Conservation (phyloP, 2,797 vertebrate genomes). For the Perodicticus potto region DNA sequence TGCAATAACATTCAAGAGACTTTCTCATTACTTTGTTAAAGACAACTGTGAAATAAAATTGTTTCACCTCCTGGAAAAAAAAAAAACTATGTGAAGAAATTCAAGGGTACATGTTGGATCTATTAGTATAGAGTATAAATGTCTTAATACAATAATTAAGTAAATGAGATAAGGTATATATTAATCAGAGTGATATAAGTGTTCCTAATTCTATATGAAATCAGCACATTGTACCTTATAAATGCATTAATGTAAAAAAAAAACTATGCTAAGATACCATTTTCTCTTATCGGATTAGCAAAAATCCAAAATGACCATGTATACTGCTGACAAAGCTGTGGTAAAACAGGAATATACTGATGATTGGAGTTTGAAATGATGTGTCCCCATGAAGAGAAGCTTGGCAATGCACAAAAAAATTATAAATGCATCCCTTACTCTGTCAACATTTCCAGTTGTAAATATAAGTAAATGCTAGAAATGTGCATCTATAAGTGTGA, state of each 20-base stretch:
- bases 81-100: background rate
- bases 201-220: too few relatives aligned
- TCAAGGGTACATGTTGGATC: too few relatives aligned
- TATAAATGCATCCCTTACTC: background rate
- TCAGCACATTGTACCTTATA: too few relatives aligned
- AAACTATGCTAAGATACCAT: background rate
- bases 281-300: background rate
- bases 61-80: background rate
- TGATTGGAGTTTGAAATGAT: background rate
- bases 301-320: background rate
- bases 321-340: background rate
- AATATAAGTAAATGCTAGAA: background rate
- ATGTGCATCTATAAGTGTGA: background rate
- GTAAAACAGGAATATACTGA: background rate
- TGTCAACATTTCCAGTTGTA: background rate
- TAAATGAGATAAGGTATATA: too few relatives aligned
- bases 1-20: too few relatives aligned
- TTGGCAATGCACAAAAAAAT: constrained; percentile 4
- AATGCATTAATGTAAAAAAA: too few relatives aligned
- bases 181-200: too few relatives aligned
- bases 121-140: too few relatives aligned
- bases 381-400: background rate
- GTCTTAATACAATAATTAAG: too few relatives aligned
- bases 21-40: too few relatives aligned
- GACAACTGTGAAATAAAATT: too few relatives aligned